Conservation (phyloP, 2,797 vertebrate genomes). For the Sorex maritimensis region DNA sequence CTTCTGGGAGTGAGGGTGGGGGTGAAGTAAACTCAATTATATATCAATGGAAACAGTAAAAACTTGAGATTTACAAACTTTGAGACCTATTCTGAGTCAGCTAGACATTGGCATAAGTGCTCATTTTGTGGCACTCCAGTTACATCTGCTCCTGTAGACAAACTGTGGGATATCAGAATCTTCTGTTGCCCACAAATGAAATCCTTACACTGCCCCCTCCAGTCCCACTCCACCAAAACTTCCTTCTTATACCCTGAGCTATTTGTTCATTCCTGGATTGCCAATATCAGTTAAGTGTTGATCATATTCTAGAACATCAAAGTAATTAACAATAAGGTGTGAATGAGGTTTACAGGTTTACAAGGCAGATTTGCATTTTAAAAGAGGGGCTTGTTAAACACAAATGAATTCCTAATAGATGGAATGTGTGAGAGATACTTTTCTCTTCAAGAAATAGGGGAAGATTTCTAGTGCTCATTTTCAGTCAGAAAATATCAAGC, state of each 20-base stretch:
- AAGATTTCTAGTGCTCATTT: slow-evolving; percentile 63
- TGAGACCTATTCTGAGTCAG: slow-evolving; percentile 44
- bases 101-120: slow-evolving; percentile 7
- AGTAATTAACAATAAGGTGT: slow-evolving; percentile 85
- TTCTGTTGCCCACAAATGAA: slow-evolving; percentile 19
- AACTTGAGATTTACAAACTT: slow-evolving; percentile 53
- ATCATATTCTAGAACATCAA: slow-evolving; percentile 83
- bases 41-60: slow-evolving; percentile 61
- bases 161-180: slow-evolving; percentile 3
- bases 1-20: background rate
- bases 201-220: background rate
- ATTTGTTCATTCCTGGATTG: slow-evolving; percentile 78
- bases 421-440: slow-evolving; percentile 74
- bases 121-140: background rate
- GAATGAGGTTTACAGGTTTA: slow-evolving; percentile 82
- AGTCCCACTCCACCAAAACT: slow-evolving; percentile 35
- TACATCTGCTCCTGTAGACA: background rate
- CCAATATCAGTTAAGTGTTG: slow-evolving; percentile 85
- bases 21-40: slow-evolving; percentile 31
- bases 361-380: slow-evolving; percentile 84
- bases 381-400: slow-evolving; percentile 83
- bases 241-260: slow-evolving; percentile 49
- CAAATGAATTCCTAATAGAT: slow-evolving; percentile 83
- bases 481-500: slow-evolving; percentile 19
- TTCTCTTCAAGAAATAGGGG: slow-evolving; percentile 18